Evolutionary conservation across 2,888 invertebrate species (phyloP).

Genomic region (Augochlorella aurata): DNA sequence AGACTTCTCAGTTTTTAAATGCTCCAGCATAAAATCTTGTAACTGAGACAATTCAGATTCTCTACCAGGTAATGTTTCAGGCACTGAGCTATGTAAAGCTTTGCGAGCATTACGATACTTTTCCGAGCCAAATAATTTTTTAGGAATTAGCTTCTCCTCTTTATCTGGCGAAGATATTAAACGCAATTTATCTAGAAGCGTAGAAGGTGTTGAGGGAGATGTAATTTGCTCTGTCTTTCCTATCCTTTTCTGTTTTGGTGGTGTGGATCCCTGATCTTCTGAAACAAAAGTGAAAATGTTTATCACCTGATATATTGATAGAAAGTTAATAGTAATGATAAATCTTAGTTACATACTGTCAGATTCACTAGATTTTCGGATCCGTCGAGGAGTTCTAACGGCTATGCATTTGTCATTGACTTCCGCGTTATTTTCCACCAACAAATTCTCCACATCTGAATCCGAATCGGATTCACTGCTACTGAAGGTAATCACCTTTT

Average conservation of each 20-base stretch:
- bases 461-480: conserved; percentile 79
- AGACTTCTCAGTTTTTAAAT: conserved; percentile 86
- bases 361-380: conserved; percentile 59
- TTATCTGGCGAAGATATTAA: conserved; percentile 59
- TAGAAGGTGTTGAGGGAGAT: conserved; percentile 74
- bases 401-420: background rate
- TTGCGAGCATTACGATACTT: conserved; percentile 81
- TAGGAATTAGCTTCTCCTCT: conserved; percentile 65
- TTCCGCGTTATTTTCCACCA: conserved; percentile 19
- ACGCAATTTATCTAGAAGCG: conserved; percentile 71
- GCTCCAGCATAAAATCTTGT: conserved; percentile 86
- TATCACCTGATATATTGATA: background rate
- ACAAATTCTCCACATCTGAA: conserved; percentile 73
- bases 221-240: conserved; percentile 24
- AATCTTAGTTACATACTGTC: conserved; percentile 59
- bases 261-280: conserved; percentile 63
- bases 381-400: conserved; percentile 57
- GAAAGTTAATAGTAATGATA: background rate
- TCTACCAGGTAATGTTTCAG: conserved; percentile 87
- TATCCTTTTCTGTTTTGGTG: conserved; percentile 60
- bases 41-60: conserved; percentile 90
- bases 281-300: conserved; percentile 36
- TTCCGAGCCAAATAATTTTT: conserved; percentile 68
- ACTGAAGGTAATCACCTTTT: conserved; percentile 76
- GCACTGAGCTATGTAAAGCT: conserved; percentile 83